Conservation (phyloP, 2,113 vertebrate species). For the Sterna hirundo region DNA sequence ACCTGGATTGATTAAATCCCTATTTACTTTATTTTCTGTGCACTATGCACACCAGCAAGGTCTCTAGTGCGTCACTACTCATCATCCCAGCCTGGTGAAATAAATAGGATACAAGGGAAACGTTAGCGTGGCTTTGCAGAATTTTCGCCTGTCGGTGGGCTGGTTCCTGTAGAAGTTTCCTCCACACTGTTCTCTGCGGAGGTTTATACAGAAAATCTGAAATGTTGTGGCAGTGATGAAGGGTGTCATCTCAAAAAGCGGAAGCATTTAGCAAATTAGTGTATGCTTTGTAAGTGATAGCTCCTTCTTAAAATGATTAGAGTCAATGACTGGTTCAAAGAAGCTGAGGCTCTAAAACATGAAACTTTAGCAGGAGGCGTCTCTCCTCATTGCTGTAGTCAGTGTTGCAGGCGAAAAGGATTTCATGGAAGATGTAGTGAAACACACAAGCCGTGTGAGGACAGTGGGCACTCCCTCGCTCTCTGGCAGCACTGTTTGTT, state of each 20-base stretch:
- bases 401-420: neutral
- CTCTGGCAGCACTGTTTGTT: no score
- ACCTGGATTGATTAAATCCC: neutral
- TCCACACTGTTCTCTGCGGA: neutral
- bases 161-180: neutral
- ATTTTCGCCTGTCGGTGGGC: neutral
- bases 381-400: neutral
- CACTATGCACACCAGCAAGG: neutral
- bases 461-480: no score
- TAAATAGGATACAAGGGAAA: neutral
- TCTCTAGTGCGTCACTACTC: neutral
- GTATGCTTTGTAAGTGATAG: neutral
- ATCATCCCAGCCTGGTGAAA: neutral
- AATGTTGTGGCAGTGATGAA: neutral
- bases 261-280: neutral
- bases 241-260: neutral
- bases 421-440: neutral
- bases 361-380: neutral
- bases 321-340: neutral
- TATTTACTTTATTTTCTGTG: neutral
- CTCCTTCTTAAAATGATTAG: neutral
- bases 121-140: rapidly evolving
- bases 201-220: neutral
- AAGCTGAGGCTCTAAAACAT: neutral
- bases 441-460: neutral